Conservation (phyloP, 2,797 vertebrate species). For the Chaenodraco wilsoni region DNA sequence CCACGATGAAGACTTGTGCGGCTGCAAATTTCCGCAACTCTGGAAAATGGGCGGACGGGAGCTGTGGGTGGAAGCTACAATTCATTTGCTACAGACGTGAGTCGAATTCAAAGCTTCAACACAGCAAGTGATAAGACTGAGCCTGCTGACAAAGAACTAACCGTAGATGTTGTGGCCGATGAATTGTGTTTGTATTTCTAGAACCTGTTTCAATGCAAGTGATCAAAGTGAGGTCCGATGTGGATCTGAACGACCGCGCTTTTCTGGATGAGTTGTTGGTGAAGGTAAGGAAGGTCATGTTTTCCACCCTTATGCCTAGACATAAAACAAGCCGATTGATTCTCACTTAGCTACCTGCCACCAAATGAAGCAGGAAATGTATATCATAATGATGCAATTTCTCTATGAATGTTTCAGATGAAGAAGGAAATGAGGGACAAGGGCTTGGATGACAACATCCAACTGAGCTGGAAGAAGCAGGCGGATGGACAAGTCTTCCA, state of each 20-base stretch:
- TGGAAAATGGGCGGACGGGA: conserved; percentile 16
- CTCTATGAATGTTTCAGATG: conserved; percentile 24
- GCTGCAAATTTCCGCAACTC: rapidly evolving
- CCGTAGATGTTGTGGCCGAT: neutral
- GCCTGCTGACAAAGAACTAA: no score
- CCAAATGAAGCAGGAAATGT: no score
- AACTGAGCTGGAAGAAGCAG: conserved; percentile 45
- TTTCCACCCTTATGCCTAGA: no score
- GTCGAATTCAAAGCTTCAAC: no score
- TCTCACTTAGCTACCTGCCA: no score
- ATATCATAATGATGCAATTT: neutral
- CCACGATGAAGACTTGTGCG: neutral
- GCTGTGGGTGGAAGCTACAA: neutral
- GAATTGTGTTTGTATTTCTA: neutral
- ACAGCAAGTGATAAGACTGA: no score
- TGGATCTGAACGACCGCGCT: conserved; percentile 17
- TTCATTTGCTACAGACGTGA: conserved; percentile 46
- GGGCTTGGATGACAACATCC: conserved; percentile 20
- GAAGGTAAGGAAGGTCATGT: conserved; percentile 17
- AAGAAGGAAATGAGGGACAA: conserved; percentile 25
- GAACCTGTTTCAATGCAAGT: no score
- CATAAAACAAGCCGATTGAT: no score
- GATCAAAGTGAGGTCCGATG: neutral
- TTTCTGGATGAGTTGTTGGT: conserved; percentile 11
- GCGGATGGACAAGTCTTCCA: conserved; percentile 22